Percentiles rank a stretch among this genome's conserved stretches.
Evolutionary conservation across 2,888 invertebrate species (phyloP).

Genomic region (Galeopsomyia nigrocyanea): DNA sequence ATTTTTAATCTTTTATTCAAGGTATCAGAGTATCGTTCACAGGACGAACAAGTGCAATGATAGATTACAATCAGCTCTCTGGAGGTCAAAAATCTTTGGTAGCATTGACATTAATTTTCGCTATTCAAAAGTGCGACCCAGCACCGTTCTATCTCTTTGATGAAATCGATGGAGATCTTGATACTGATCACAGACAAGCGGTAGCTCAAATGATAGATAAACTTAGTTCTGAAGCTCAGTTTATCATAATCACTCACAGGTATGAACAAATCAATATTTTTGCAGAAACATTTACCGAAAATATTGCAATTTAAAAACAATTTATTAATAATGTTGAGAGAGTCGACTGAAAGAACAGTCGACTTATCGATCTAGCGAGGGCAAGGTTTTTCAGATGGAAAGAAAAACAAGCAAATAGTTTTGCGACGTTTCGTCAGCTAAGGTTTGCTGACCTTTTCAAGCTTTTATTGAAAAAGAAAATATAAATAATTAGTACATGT

Average conservation of each 20-base stretch:
- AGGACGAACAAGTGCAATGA: constrained; percentile 93
- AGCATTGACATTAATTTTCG: constrained; percentile 96
- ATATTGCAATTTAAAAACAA: too few species aligned
- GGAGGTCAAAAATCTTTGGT: constrained; percentile 99
- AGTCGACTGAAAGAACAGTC: too few species aligned
- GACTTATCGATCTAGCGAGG: too few species aligned
- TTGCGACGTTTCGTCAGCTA: too few species aligned
- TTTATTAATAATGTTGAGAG: too few species aligned
- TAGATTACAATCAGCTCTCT: constrained; percentile 99
- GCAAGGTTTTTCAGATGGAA: too few species aligned
- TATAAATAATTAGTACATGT: too few species aligned
- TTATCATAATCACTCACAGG: constrained; percentile 98
- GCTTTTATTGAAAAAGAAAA: too few species aligned
- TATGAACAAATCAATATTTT: constrained; percentile 36
- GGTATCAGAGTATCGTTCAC: constrained; percentile 97
- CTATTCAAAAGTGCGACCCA: constrained; percentile 99
- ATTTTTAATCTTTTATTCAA: constrained; percentile 35
- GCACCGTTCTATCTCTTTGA: constrained; percentile 99
- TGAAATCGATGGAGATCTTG: constrained; percentile 99
- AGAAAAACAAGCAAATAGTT: too few species aligned
- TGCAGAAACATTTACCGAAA: background rate
- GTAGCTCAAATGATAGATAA: constrained; percentile 99
- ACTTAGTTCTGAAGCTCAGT: constrained; percentile 93
- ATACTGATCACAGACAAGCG: constrained; percentile 96
- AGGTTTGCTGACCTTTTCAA: too few species aligned